A percentile compares a stretch with the other conserved stretches of the same genome.
Evolutionary conservation across 2,113 vertebrate species (phyloP).

Genomic region (Pholis gunnellus): DNA sequence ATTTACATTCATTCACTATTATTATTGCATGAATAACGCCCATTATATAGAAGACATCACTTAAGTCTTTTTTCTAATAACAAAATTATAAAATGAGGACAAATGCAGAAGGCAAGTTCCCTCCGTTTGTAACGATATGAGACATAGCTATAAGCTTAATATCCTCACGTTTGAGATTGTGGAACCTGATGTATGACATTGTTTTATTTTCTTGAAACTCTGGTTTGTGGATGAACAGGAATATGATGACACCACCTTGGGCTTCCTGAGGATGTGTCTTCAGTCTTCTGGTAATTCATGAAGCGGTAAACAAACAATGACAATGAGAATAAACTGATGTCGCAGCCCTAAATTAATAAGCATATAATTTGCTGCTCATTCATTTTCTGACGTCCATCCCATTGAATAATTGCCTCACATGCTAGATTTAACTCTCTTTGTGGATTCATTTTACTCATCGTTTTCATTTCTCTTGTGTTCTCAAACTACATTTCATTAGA

Average conservation of each 20-base stretch:
- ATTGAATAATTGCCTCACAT: neutral
- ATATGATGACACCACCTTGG: too few relatives aligned
- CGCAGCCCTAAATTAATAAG: neutral
- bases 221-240: too few relatives aligned
- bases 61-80: too few relatives aligned
- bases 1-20: neutral
- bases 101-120: neutral
- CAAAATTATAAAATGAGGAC: too few relatives aligned
- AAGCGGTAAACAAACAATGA: neutral
- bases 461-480: too few relatives aligned
- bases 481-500: too few relatives aligned
- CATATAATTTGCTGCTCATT: neutral
- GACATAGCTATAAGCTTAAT: neutral
- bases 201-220: too few relatives aligned
- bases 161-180: neutral
- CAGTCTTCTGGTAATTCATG: too few relatives aligned
- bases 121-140: neutral
- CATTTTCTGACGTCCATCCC: neutral
- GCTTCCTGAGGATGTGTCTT: too few relatives aligned
- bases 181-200: neutral
- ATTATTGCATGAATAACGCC: neutral
- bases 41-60: neutral
- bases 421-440: too few relatives aligned
- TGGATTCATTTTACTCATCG: too few relatives aligned
- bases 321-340: neutral